phyloP scores from a whole-genome alignment of 2,113 vertebrate species.

The Oryzias javanicus region DNA sequence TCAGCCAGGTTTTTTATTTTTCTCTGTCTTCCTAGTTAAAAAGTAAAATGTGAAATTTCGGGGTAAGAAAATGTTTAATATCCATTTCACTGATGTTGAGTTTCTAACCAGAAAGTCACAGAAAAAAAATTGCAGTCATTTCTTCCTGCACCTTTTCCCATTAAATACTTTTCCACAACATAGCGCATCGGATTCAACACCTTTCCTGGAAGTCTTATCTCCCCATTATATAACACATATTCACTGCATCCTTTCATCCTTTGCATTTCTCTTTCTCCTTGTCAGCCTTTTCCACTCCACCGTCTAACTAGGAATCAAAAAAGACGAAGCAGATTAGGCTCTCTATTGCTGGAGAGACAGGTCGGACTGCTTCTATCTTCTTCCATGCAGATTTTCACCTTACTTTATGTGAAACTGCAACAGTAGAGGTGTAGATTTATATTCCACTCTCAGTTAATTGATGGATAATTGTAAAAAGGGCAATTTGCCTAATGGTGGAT shows the following conservation, averaged over 20 bases:
- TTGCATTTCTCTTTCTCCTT: neutral
- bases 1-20: too few relatives aligned
- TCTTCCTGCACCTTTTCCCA: neutral
- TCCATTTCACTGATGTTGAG: neutral
- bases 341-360: slow-evolving; percentile 49
- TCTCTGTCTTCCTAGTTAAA: too few relatives aligned
- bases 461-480: slow-evolving; percentile 7
- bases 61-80: too few relatives aligned
- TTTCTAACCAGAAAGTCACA: neutral
- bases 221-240: slow-evolving; percentile 11
- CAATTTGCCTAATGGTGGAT: slow-evolving; percentile 10
- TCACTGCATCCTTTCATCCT: slow-evolving; percentile 10
- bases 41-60: too few relatives aligned
- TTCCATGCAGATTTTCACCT: slow-evolving; percentile 35
- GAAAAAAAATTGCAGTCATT: neutral
- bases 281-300: slow-evolving; percentile 32
- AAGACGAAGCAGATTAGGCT: slow-evolving; percentile 55
- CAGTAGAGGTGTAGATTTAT: neutral
- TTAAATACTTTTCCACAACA: neutral
- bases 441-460: slow-evolving; percentile 21
- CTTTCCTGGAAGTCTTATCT: neutral
- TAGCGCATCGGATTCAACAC: neutral
- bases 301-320: slow-evolving; percentile 43
- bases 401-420: slow-evolving; percentile 9
- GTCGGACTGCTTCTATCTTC: slow-evolving; percentile 65